A percentile compares a stretch with the other conserved stretches of the same genome.
These are phyloP conservation scores for Cotesia glomerata DNA, from an alignment of 1,140 invertebrate species.

Conservation along the genomic window DNA sequence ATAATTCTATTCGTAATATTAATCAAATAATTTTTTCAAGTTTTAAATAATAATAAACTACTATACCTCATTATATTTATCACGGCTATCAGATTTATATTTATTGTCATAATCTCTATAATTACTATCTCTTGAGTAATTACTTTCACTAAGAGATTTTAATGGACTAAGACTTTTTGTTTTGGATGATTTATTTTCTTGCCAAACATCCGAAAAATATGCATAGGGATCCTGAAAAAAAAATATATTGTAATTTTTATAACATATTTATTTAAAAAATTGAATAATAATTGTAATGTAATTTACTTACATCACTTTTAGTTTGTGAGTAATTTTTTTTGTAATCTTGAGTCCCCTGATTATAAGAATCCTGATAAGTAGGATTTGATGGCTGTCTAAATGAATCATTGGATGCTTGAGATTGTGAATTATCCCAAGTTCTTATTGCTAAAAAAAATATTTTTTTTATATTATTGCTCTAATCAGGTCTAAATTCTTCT, in stretches of 20 bases:
- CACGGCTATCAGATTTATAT: conserved; percentile 51
- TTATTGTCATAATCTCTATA: conserved; percentile 50
- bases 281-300: not conserved
- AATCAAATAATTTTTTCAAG: not conserved
- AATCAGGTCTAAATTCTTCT: too few species aligned
- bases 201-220: conserved; percentile 62
- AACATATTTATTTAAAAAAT: not conserved
- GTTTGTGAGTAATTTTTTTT: conserved; percentile 49
- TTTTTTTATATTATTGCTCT: too few species aligned
- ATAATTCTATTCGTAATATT: not conserved
- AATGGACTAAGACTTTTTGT: conserved; percentile 30
- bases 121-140: conserved; percentile 48
- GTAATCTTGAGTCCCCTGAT: conserved; percentile 42
- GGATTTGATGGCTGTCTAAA: conserved; percentile 39
- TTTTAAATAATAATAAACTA: not conserved
- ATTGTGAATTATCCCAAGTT: conserved; percentile 18
- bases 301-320: conserved; percentile 52
- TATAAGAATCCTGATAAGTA: conserved; percentile 45
- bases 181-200: conserved; percentile 56
- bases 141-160: conserved; percentile 45
- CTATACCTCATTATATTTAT: conserved; percentile 51
- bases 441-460: not conserved
- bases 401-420: conserved; percentile 41
- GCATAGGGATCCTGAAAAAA: conserved; percentile 57
- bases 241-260: conserved; percentile 8